Percentiles rank a stretch among this genome's conserved stretches.
Evolutionary conservation across 2,797 vertebrate species (phyloP).

Genomic region (Apogon hyalosoma): DNA sequence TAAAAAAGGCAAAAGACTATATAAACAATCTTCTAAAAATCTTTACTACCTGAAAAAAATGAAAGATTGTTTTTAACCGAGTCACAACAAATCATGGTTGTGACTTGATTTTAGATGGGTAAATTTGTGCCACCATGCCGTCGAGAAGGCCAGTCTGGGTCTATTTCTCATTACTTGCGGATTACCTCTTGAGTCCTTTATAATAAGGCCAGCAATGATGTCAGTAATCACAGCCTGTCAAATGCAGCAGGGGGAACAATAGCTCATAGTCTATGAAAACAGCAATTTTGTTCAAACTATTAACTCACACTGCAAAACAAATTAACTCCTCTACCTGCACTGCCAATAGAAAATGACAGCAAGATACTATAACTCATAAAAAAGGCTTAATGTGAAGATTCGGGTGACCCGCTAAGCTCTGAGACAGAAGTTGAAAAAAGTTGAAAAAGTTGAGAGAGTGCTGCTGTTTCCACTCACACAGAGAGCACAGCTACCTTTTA

Average conservation of each 20-base stretch:
- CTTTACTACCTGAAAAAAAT: conserved; percentile 3
- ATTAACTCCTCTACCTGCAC: conserved; percentile 4
- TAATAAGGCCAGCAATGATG: conserved; percentile 48
- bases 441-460: conserved; percentile 35
- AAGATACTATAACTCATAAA: conserved; percentile 7
- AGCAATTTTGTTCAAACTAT: conserved; percentile 33
- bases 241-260: conserved; percentile 24
- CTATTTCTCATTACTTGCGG: conserved; percentile 66
- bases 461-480: conserved; percentile 26
- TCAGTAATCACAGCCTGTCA: conserved; percentile 50
- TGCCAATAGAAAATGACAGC: conserved; percentile 12
- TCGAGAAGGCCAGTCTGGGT: conserved; percentile 46
- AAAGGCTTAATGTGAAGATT: conserved; percentile 25
- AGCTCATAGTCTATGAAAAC: conserved; percentile 24
- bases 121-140: conserved; percentile 25
- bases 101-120: conserved; percentile 42
- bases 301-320: conserved; percentile 4
- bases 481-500: conserved; percentile 58
- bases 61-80: conserved; percentile 15
- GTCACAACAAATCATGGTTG: conserved; percentile 26
- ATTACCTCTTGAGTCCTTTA: conserved; percentile 61
- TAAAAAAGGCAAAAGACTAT: conserved; percentile 18
- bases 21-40: neutral
- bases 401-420: conserved; percentile 33
- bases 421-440: conserved; percentile 24